Evolutionary conservation across 2,888 invertebrate genomes (phyloP).

Genomic region (Pilophorus perplexus): DNA sequence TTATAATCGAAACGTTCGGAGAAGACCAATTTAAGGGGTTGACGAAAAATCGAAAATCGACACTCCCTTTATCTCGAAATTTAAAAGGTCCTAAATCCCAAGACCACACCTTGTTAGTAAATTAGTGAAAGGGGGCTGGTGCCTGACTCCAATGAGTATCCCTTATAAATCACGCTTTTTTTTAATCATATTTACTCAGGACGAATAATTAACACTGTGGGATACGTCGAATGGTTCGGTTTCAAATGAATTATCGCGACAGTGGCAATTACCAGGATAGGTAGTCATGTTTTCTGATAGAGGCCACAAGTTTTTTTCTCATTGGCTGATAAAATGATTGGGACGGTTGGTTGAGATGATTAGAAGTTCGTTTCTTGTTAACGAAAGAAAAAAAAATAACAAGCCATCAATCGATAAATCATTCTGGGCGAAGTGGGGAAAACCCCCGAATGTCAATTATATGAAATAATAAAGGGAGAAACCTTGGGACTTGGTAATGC

Average conservation of each 20-base stretch:
- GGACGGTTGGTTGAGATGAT: no score
- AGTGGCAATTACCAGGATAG: no score
- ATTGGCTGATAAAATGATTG: no score
- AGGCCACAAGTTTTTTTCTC: no score
- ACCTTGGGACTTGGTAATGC: conserved; percentile 10
- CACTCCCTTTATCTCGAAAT: background rate
- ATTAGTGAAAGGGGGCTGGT: conserved; percentile 9
- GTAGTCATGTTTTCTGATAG: no score
- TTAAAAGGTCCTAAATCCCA: background rate
- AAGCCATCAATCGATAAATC: background rate
- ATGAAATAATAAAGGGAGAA: conserved; percentile 6
- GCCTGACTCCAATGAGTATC: no score
- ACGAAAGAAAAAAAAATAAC: background rate
- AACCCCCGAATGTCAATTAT: background rate
- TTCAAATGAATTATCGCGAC: conserved; percentile 2
- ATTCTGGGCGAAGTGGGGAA: background rate
- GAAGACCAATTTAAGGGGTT: background rate
- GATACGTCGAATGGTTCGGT: background rate
- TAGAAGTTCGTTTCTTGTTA: no score
- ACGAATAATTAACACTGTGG: conserved; percentile 1
- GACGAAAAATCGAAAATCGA: background rate
- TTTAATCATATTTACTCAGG: conserved; percentile 10
- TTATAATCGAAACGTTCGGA: no score
- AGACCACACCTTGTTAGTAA: conserved; percentile 1
- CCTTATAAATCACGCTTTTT: background rate